Evolutionary conservation across 2,888 invertebrate genomes (phyloP).

Genomic region (Philaethria dido): DNA sequence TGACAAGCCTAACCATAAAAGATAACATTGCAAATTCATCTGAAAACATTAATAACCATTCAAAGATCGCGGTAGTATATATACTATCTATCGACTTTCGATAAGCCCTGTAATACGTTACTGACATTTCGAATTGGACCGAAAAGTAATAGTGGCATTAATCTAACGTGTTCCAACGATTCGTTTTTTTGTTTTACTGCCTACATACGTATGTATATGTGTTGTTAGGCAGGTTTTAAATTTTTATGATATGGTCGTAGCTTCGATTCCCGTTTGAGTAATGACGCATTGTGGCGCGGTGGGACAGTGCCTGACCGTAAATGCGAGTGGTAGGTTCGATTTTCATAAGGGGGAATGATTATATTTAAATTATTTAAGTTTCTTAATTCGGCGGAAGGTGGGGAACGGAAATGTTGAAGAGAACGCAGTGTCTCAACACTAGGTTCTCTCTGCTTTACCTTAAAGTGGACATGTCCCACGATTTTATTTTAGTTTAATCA

Average conservation of each 20-base stretch:
- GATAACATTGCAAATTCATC: constrained; percentile 6
- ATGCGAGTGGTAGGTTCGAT: too few relatives aligned
- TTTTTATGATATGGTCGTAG: neutral
- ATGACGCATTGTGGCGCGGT: too few relatives aligned
- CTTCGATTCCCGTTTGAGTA: neutral
- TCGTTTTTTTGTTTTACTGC: constrained; percentile 17
- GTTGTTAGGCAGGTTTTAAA: neutral
- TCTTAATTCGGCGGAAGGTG: too few relatives aligned
- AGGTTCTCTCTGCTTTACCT: too few relatives aligned
- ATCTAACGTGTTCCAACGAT: constrained; percentile 41
- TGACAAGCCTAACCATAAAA: too few relatives aligned
- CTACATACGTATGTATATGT: neutral
- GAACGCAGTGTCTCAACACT: too few relatives aligned
- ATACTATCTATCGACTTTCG: constrained; percentile 46
- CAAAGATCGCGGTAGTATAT: constrained; percentile 3
- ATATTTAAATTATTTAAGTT: too few relatives aligned
- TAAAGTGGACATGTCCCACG: too few relatives aligned
- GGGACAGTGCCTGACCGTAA: too few relatives aligned
- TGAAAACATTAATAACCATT: constrained; percentile 14
- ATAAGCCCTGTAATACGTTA: constrained; percentile 47
- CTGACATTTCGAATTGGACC: constrained; percentile 48
- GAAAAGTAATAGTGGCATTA: constrained; percentile 49
- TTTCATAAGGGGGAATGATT: too few relatives aligned
- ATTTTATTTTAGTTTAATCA: too few relatives aligned
- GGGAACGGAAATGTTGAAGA: too few relatives aligned